A percentile compares a stretch with the other conserved stretches of the same genome.
These are phyloP conservation scores for Poecile atricapillus DNA, from an alignment of 2,113 vertebrate species.

Conservation along the genomic window DNA sequence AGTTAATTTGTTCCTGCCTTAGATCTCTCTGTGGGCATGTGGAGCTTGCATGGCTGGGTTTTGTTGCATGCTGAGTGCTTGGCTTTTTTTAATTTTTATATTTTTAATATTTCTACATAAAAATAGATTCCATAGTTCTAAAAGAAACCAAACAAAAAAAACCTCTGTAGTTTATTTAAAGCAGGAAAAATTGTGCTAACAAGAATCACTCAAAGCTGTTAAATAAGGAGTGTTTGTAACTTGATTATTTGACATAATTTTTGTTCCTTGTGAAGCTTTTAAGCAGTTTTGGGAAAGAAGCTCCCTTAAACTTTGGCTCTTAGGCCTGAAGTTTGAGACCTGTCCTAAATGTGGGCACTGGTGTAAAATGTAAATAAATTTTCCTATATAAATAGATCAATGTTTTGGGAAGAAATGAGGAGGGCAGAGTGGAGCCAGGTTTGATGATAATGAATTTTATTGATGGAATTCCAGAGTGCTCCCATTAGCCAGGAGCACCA, in stretches of 20 bases:
- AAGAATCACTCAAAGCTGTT: neutral
- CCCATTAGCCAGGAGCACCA: neutral
- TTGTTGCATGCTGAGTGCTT: neutral
- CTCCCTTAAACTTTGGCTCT: neutral
- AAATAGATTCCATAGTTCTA: neutral
- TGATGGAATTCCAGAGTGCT: neutral
- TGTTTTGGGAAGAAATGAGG: neutral
- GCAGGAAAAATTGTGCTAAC: neutral
- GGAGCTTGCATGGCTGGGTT: neutral
- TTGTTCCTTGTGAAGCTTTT: neutral
- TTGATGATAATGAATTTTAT: neutral
- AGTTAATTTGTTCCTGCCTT: constrained; percentile 66
- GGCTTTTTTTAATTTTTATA: neutral
- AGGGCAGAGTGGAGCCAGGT: neutral
- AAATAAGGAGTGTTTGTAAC: neutral
- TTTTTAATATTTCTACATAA: neutral
- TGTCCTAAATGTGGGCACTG: neutral
- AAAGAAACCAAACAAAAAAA: neutral
- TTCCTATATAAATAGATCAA: neutral
- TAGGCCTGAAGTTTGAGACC: neutral
- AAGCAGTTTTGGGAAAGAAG: neutral
- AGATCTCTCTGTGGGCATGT: constrained; percentile 61
- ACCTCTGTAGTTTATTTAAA: neutral
- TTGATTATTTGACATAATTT: neutral
- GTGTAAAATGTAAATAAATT: neutral